Conservation (phyloP, 2,797 vertebrate genomes). For the Halcyon leucocephala region DNA sequence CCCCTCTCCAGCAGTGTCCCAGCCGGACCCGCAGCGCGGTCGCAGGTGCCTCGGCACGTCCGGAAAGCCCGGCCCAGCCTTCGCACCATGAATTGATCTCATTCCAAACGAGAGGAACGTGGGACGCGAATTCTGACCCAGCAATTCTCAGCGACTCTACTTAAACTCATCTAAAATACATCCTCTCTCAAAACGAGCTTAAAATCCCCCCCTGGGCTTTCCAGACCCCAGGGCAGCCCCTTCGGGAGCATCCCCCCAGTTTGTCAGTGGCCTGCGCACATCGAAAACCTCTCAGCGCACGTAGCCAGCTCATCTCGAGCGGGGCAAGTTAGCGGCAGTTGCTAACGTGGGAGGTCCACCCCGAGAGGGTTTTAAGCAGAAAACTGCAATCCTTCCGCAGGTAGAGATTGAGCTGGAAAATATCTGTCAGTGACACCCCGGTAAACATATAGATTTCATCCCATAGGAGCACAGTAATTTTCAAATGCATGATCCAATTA, state of each 20-base stretch:
- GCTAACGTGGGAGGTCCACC: background rate
- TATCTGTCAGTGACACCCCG: rapidly evolving
- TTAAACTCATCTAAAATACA: background rate
- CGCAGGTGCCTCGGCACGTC: background rate
- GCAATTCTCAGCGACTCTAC: background rate
- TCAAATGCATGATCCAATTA: background rate
- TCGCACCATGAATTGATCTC: rapidly evolving
- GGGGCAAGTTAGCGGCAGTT: background rate
- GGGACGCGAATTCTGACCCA: background rate
- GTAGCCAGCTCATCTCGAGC: background rate
- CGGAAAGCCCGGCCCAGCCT: background rate
- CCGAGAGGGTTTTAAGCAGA: background rate
- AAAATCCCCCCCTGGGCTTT: background rate
- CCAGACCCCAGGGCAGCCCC: background rate
- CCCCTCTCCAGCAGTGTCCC: background rate
- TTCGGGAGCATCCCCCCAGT: rapidly evolving
- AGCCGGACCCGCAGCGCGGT: background rate
- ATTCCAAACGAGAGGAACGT: background rate
- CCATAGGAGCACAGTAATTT: background rate
- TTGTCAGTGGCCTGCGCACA: rapidly evolving
- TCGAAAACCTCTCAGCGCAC: background rate
- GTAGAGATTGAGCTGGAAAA: background rate
- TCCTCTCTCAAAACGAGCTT: rapidly evolving
- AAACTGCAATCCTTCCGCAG: rapidly evolving
- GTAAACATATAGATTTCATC: background rate